Evolutionary conservation across 2,113 vertebrate species (phyloP).

Genomic region (Desmodus rotundus): DNA sequence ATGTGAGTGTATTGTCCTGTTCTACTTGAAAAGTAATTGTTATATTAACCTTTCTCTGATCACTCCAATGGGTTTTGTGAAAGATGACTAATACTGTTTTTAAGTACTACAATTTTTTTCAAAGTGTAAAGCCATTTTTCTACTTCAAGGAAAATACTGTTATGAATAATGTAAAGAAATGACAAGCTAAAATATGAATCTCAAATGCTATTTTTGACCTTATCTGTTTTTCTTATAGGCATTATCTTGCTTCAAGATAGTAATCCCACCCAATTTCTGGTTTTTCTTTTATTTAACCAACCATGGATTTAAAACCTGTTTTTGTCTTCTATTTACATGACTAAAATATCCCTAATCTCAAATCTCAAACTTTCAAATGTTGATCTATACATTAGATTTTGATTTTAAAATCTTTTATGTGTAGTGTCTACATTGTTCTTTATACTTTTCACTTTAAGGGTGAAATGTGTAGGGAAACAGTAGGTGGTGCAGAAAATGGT

Average conservation of each 20-base stretch:
- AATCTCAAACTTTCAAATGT: neutral
- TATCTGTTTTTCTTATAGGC: neutral
- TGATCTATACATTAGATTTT: neutral
- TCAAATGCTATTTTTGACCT: conserved; percentile 11
- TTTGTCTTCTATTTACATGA: neutral
- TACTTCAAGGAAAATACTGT: neutral
- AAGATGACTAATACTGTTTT: neutral
- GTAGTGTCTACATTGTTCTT: neutral
- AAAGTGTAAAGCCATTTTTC: neutral
- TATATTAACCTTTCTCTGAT: neutral
- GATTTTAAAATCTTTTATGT: neutral
- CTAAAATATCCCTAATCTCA: neutral
- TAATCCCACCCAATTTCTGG: neutral
- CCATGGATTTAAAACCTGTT: neutral
- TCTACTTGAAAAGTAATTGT: neutral
- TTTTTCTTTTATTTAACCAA: neutral
- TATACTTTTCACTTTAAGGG: neutral
- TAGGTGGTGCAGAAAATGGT: neutral
- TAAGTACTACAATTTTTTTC: neutral
- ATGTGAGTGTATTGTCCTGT: neutral
- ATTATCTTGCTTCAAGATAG: neutral
- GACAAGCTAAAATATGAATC: neutral
- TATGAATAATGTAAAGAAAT: neutral
- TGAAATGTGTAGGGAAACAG: neutral
- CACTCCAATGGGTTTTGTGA: neutral